A percentile compares a stretch with the other conserved stretches of the same genome.
Conservation (phyloP, 2,797 vertebrate genomes). For the Bradypodion pumilum region DNA sequence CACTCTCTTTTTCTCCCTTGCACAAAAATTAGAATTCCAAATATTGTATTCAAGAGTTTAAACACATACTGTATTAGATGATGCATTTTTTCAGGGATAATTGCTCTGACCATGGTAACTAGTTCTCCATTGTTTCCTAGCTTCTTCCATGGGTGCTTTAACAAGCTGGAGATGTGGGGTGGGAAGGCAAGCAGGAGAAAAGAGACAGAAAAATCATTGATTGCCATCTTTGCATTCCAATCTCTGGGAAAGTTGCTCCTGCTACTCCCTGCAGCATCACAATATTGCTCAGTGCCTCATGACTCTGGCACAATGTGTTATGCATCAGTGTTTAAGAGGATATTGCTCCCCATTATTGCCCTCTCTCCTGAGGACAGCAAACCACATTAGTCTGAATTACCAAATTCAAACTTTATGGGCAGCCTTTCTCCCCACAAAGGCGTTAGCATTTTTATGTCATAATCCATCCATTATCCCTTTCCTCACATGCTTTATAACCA, state of each 20-base stretch:
- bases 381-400: conserved; percentile 86
- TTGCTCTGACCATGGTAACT: not conserved
- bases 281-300: conserved; percentile 82
- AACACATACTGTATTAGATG: rapidly evolving
- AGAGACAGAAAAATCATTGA: conserved; percentile 8
- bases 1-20: not conserved
- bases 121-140: not conserved
- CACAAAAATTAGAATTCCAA: not conserved
- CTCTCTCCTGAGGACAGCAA: conserved; percentile 85
- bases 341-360: conserved; percentile 83
- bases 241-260: conserved; percentile 70
- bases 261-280: conserved; percentile 78
- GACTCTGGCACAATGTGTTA: conserved; percentile 85
- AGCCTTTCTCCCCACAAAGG: conserved; percentile 76
- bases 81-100: no score
- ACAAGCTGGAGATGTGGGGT: not conserved
- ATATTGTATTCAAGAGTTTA: not conserved
- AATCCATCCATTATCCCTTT: conserved; percentile 80
- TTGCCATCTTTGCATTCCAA: conserved; percentile 46
- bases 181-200: not conserved
- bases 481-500: conserved; percentile 81
- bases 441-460: conserved; percentile 88
- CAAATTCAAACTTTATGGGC: conserved; percentile 84
- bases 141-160: not conserved
- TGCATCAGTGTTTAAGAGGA: conserved; percentile 85